Base-by-base conservation (phyloP, 2,113 vertebrate genomes). In the Ceyx cyanopectus region DNA sequence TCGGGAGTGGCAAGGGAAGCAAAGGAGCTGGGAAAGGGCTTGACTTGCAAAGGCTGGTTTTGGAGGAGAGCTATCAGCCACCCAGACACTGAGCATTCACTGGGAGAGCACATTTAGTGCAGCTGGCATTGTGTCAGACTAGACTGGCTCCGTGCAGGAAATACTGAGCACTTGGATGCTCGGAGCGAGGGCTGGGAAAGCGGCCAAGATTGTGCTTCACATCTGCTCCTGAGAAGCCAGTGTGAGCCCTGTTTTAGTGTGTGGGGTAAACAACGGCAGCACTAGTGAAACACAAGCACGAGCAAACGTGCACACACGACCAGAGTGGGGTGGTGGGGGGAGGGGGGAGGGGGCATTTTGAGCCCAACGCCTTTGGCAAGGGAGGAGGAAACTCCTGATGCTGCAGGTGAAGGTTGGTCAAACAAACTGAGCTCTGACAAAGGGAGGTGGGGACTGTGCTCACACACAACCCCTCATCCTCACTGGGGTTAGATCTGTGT, bases 151-250 rank as follows among this genome's bases (percentile, higher is more conserved):
- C 85, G 90, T 94, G 97, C 96, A 96, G 97, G 95, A 97, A 97
- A 97, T 97, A 97, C 96, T 96, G 97, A 97, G 96, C 97, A 90
- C 96, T 97, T 92, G 97, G 96, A 80, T 34, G 94, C 96, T 93
- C 91, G 24, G 92, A 97, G 96, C 95, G 57, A 88, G 84, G 83
- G 85, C 83, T 96, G 97, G 97, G 97, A 97, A 92, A 37, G 41
- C 74, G 14, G 95, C 97, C 97, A 98, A 97, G 96, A 96, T 95
- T 96, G 94, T 91, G 97, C 97, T 97, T 97, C 97, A 97, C 97
- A 97, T 98, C 97, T 98, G 96, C 97, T 97, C 95, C 96, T 78
- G 97, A 95, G 95, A 96, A 94, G 93, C 72, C 93, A 92, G 65
- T 87, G 95, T 92, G 81, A 96, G 94, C 94, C 94, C 96, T 85